Conservation (phyloP, 2,113 vertebrate species). For the Ptilorrhoa leucosticta region DNA sequence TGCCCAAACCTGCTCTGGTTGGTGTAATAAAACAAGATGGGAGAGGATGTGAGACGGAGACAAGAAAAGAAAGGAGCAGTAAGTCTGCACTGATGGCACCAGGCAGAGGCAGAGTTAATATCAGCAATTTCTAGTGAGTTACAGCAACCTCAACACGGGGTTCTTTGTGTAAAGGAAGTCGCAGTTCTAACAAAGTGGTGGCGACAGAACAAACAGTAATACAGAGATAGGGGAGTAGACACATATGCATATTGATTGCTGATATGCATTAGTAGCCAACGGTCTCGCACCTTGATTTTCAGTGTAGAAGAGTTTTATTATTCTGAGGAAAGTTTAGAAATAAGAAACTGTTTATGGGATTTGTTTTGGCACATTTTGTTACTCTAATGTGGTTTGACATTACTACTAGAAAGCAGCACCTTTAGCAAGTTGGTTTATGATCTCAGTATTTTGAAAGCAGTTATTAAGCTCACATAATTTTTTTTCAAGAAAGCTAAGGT, state of each 20-base stretch:
- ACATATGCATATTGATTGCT: neutral
- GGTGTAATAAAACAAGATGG: neutral
- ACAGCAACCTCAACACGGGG: neutral
- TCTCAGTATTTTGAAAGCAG: neutral
- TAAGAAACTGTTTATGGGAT: neutral
- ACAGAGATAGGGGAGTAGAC: neutral
- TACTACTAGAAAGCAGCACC: neutral
- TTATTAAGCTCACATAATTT: neutral
- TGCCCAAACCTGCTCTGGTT: neutral
- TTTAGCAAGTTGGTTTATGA: neutral
- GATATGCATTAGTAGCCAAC: neutral
- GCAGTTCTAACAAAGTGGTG: neutral
- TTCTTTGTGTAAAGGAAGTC: neutral
- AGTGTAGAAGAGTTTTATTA: neutral
- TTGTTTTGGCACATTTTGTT: neutral
- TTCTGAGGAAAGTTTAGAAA: neutral
- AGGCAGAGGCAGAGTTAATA: neutral
- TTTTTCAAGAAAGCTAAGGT: neutral
- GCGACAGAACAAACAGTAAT: neutral
- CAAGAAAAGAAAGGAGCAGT: neutral
- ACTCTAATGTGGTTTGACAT: neutral
- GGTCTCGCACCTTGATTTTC: neutral
- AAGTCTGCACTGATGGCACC: neutral
- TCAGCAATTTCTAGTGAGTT: neutral
- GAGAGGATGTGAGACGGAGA: neutral